Evolutionary conservation across 2,113 vertebrate genomes (phyloP), one percentile per base, ranked within the genome.

Genomic region (Cynoglossus semilaevis): DNA sequence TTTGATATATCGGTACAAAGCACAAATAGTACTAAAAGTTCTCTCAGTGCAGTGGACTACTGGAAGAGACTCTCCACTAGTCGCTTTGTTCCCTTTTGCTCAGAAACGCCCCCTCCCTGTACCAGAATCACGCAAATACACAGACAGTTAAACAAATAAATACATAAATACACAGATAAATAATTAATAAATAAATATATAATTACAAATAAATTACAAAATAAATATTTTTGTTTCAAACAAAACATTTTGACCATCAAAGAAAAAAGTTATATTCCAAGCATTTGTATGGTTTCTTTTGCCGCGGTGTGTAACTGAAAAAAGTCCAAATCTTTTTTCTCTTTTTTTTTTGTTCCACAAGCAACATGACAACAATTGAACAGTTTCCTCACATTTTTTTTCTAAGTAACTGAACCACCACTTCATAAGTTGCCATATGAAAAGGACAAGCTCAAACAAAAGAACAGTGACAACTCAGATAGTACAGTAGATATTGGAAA

Each of bases 291-390:
- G 78, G 77, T 87, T 90, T 91, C 88, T 90, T 92, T 91, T 91
- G 90, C 87, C 81, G 87, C 86, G 65, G 89, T 84, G 71, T 83
- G 86, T 80, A 90, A 89, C 84, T 79, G 64, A 88, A 91, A 87
- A 74, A 82, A 83, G 83, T 84, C 89, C 84, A 82, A 90, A 91
- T 84, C 85, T 85, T 81, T 86, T 84, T 81, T 81, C 6, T 29
- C 87, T 84, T 86, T 85, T 80, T 86, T 84, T 81, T 89, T 91
- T 86, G 94, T 83, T 90, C 81, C 95, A 99, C 96, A 97, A 99
- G 94, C 92, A 96, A 99, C 97, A 95, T 97, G 97, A 99, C 97
- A 95, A 98, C 96, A 98, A 97, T 96, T 96, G 96, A 98, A 99
- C 95, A 94, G 95, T 96, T 95, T 99, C 95, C 96, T 98, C 96